Base-by-base conservation (phyloP, 1,140 invertebrate species). In the Drosophila tristis region DNA sequence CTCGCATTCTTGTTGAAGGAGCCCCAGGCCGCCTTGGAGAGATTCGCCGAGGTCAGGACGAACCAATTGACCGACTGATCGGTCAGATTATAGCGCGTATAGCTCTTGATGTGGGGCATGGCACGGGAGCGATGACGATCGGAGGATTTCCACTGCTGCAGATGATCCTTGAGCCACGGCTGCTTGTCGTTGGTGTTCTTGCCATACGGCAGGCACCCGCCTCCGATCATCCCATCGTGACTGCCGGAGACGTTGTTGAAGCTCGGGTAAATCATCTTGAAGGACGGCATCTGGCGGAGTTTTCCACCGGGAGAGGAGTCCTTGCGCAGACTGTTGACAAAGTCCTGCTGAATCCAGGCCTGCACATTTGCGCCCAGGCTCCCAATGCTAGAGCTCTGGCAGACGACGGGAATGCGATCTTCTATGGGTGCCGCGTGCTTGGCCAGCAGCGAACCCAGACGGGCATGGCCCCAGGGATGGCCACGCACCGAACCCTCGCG, bases 1-100 rank as follows among this genome's bases (percentile, higher is more conserved):
- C 92, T 92, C 48, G 94, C 93, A 63, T 94, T 94, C 78, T 96
- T 96, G 68, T 95, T 95, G 20, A 95, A 87, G 15, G 92, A 93
- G 60, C 98, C 98, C 98, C 98, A 99, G 1, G 98, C 98, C 15
- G 98, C 97, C 93, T 98, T 99, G 11, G 98, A 99, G 6, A 99
- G 92, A 93, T 99, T 99, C 0, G 97, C 97, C 78, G 97, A 98
- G 0, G 98, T 98, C 0, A 99, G 92, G 1, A 98, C 92, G 90
- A 97, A 98, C 95, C 96, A 97, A 67, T 95, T 95, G 67, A 95
- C 93, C 90, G 94, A 92, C 51, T 93, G 93, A 94, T 96, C 64
- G 93, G 92, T 95, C 1, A 96, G 96, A 57, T 90, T 91, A 2
- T 96, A 90, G 44, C 98, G 94, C 0, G 95, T 94, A 91, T 99